Conservation (phyloP, 2,113 vertebrate genomes). For the Neotoma lepida region DNA sequence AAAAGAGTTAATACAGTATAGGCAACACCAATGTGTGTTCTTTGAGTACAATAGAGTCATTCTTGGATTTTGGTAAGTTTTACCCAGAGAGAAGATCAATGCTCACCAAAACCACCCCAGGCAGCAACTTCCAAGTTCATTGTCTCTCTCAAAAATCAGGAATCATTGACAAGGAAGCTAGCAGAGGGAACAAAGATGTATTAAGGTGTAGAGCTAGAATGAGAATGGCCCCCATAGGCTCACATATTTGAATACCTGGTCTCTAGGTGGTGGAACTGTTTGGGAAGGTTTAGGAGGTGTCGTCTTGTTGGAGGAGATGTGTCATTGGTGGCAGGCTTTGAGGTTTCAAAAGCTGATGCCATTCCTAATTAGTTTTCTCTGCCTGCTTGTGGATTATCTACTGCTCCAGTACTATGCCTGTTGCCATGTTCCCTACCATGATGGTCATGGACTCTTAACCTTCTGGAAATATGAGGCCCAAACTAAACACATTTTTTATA, state of each 20-base stretch:
- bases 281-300: neutral
- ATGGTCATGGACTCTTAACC: neutral
- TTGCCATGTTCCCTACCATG: neutral
- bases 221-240: neutral
- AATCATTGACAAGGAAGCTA: neutral
- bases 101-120: neutral
- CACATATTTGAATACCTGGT: neutral
- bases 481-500: neutral
- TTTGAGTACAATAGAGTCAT: neutral
- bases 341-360: neutral
- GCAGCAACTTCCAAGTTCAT: neutral
- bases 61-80: neutral
- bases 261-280: neutral
- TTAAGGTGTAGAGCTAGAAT: neutral
- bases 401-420: neutral
- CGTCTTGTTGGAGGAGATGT: neutral
- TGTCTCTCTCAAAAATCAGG: neutral
- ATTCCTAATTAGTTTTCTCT: neutral
- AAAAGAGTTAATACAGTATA: neutral
- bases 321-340: neutral
- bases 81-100: neutral
- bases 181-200: neutral
- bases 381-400: neutral
- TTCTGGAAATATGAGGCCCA: neutral
- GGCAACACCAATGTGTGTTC: neutral